Evolutionary conservation across 2,888 invertebrate genomes (phyloP), one percentile per base, ranked within the genome.

Genomic region (Erebia ligea): DNA sequence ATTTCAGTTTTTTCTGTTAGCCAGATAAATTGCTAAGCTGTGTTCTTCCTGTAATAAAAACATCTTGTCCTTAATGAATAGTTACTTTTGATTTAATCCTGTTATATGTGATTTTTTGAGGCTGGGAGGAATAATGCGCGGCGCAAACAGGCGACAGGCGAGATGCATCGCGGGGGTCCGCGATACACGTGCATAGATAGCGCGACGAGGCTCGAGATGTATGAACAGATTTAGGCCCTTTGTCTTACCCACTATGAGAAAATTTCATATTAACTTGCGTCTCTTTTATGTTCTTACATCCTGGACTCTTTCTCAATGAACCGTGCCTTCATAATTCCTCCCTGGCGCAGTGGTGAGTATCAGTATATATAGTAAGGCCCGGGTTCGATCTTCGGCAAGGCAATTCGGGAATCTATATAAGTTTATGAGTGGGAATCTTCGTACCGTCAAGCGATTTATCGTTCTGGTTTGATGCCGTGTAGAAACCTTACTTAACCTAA

Each of bases 111-210:
- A 67, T 75, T 75, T 42, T 21, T 56, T 21, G 21, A 21, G 21
- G 21, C 56, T 21, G 69, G 67, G 76, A 72, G 65, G 70, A 76
- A 74, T 73, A 76, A 76, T 69, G 75, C 76, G 69, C 66, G 72
- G 70, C 74, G 72, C 73, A 78, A 78, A 80, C 75, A 78, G 77
- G 77, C 75, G 72, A 77, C 77, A 15, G 57, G 57, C 58, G 66
- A 83, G 84, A 83, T 82, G 78, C 79, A 83, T 85, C 81, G 80
- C 82, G 76, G 78, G 81, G 79, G 77, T 72, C 76, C 61, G 76
- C 75, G 90, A 91, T 91, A 87, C 89, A 89, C 90, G 90, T 91
- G 88, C 83, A 84, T 63, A 76, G 90, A 90, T 90, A 89, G 78
- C 80, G 80, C 73, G 67, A 52, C 62, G 68, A 58, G 67, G 75